Evolutionary conservation across 1,140 invertebrate genomes (phyloP), one percentile per base, ranked within the genome.

Genomic region (Brachystomella parvula): DNA sequence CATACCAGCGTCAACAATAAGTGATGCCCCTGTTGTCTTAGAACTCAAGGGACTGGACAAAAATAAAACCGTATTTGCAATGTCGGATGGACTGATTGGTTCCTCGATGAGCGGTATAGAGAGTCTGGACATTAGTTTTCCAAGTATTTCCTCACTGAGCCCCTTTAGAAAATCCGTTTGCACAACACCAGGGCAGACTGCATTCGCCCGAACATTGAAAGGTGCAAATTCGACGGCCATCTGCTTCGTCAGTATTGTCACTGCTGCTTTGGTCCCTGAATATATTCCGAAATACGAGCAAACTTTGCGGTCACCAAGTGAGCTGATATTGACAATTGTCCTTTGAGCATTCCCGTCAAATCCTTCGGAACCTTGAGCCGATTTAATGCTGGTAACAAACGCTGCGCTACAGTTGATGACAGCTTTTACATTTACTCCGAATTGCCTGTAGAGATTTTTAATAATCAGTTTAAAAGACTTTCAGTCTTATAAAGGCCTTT

Each of bases 181-280:
- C 12, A 66, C 39, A 21, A 49, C 9, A 6, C 56, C 19, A 47
- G 70, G 66, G 75, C 71, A 75, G 15, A 78, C 77, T n/a, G 72
- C 65, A 68, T 78, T 78, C n/a, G 80, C 78, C 9, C 77, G 71
- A 59, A 78, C 75, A n/a, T 76, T 74, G 32, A 77, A 65, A 2
- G 76, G 68, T 3, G 77, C 79, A 61, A 80, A 70, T 64, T 79
- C 78, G 3, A 76, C 56, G 1, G 79, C 76, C 31, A 80, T 67
- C 33, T 75, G 76, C 65, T 79, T 75, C 0, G 79, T 80, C 58
- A 80, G 73, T 28, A 75, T 75, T 66, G 79, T 76, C 12, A 81
- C 30, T 2, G 77, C 78, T 1, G 78, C 78, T 66, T 79, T 80
- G 1, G 73, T 73, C 63, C 76, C 75, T 62, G 74, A 78, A 66